Percentiles rank a stretch among this genome's conserved stretches.
Evolutionary conservation across 1,140 invertebrate genomes (phyloP).

Genomic region (Adelges cooleyi): DNA sequence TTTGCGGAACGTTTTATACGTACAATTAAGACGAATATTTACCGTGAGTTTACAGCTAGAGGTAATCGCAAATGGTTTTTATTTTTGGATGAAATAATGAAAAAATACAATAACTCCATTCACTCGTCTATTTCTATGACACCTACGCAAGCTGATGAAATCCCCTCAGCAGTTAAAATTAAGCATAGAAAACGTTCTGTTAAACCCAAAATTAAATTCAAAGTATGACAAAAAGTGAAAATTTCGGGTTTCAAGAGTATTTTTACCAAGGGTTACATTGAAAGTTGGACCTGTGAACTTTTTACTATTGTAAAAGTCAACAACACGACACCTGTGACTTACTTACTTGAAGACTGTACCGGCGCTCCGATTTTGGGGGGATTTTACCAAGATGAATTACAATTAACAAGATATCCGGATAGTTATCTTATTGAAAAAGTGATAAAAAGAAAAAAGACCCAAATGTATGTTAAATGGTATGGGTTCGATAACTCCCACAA

Average conservation of each 20-base stretch:
- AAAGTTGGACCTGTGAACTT: neutral
- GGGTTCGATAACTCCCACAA: neutral
- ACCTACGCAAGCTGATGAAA: neutral
- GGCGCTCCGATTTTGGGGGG: neutral
- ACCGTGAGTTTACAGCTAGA: neutral
- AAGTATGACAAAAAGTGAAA: too few relatives aligned
- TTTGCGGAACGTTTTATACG: slow-evolving; percentile 28
- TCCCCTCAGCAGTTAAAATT: too few relatives aligned
- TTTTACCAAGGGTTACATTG: neutral
- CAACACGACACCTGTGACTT: neutral
- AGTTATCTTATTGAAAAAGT: neutral
- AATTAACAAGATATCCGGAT: neutral
- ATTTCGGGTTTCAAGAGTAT: neutral
- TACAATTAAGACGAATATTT: neutral
- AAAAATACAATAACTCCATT: neutral
- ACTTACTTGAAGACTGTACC: neutral
- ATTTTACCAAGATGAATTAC: neutral
- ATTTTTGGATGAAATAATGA: neutral
- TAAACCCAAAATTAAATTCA: too few relatives aligned
- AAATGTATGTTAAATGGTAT: neutral
- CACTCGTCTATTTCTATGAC: neutral
- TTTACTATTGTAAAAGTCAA: neutral
- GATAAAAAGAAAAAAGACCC: neutral
- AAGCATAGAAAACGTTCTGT: too few relatives aligned
- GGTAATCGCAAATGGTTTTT: neutral